Evolutionary conservation across 2,888 invertebrate species (phyloP).

Genomic region (Caenorhabditis zanzibari): DNA sequence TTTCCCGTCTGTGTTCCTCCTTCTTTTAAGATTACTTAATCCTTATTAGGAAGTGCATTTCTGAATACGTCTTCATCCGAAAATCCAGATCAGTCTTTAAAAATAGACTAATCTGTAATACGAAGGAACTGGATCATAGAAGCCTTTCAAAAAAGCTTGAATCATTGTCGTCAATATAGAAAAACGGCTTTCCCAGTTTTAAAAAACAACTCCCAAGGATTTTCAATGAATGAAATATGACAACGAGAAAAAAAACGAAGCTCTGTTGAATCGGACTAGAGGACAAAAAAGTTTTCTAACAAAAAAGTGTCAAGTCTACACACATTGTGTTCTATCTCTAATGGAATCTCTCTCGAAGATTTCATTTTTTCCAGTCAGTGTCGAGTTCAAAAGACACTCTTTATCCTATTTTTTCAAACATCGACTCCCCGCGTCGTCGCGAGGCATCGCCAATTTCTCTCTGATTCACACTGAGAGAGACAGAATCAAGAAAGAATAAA

Average conservation of each 20-base stretch:
- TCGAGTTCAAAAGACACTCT: slow-evolving; percentile 60
- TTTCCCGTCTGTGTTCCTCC: not conserved
- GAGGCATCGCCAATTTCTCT: slow-evolving; percentile 47
- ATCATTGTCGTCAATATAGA: slow-evolving; percentile 13
- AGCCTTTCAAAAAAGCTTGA: slow-evolving; percentile 33
- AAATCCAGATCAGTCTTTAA: slow-evolving; percentile 13
- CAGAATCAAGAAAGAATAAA: slow-evolving; percentile 14
- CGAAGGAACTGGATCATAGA: slow-evolving; percentile 31
- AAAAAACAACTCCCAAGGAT: slow-evolving; percentile 22
- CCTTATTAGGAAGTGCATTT: slow-evolving; percentile 31
- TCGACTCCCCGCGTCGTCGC: slow-evolving; percentile 22
- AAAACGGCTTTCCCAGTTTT: not conserved
- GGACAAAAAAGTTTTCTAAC: slow-evolving; percentile 47
- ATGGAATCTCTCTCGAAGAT: slow-evolving; percentile 65
- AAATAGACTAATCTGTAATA: slow-evolving; percentile 44
- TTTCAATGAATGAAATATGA: slow-evolving; percentile 51
- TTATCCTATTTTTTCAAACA: slow-evolving; percentile 63
- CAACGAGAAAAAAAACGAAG: slow-evolving; percentile 5
- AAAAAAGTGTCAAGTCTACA: slow-evolving; percentile 60
- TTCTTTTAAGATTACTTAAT: slow-evolving; percentile 11
- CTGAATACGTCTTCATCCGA: slow-evolving; percentile 5
- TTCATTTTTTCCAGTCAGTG: slow-evolving; percentile 61
- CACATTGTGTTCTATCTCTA: slow-evolving; percentile 64
- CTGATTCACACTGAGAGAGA: slow-evolving; percentile 42
- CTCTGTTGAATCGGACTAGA: slow-evolving; percentile 12